Conservation (phyloP, 2,113 vertebrate genomes). For the Spermophilus dauricus region DNA sequence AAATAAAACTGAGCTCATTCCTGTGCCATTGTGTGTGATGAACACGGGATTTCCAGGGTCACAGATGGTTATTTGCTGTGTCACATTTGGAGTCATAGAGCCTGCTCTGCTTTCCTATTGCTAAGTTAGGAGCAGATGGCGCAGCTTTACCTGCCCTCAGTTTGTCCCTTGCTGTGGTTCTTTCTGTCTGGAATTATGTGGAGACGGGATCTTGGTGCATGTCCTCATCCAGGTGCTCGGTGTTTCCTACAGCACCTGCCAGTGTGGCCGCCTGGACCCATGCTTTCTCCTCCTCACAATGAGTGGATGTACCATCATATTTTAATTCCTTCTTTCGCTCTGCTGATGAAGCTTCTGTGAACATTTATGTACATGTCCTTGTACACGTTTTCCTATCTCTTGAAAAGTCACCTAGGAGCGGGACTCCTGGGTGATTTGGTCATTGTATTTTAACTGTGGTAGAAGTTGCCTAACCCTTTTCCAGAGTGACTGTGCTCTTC, state of each 20-base stretch:
- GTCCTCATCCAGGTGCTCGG: too few species aligned
- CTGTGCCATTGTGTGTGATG: neutral
- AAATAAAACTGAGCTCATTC: neutral
- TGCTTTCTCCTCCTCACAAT: neutral
- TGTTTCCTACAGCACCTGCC: neutral
- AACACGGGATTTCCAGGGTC: neutral
- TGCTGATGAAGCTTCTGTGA: neutral
- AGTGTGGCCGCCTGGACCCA: neutral
- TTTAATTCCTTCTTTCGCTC: neutral
- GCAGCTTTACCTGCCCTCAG: neutral
- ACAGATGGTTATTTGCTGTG: neutral
- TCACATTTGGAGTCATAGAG: rapidly evolving
- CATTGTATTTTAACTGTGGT: neutral
- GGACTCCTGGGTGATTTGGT: neutral
- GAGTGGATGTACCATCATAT: neutral
- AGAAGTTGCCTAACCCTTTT: neutral
- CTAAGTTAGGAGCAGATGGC: too few species aligned
- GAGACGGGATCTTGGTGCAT: neutral
- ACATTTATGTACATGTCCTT: neutral
- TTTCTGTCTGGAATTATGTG: neutral
- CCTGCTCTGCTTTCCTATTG: rapidly evolving
- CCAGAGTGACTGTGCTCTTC: neutral
- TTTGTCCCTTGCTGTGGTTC: neutral
- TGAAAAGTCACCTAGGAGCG: neutral
- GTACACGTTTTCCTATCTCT: neutral